Evolutionary conservation across 2,113 vertebrate species (phyloP).

Genomic region (Myrmophylax atrothorax): DNA sequence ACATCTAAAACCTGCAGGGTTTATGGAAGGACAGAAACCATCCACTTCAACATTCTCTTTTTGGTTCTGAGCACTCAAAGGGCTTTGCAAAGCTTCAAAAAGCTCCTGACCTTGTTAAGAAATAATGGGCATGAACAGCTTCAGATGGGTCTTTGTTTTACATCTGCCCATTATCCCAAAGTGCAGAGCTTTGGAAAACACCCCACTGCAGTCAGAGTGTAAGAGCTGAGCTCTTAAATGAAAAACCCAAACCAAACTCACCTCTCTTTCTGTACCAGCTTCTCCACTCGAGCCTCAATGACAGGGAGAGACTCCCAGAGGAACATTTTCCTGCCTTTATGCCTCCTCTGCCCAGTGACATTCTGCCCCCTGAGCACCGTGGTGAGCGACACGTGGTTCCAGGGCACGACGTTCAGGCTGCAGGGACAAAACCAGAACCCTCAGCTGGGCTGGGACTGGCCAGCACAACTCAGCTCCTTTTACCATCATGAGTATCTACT

Average conservation of each 20-base stretch:
- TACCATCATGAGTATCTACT: neutral
- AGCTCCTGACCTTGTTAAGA: neutral
- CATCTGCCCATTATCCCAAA: neutral
- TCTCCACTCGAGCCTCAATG: slow-evolving; percentile 72
- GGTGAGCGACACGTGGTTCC: slow-evolving; percentile 82
- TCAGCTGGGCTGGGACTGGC: too few species aligned
- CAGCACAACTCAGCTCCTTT: neutral
- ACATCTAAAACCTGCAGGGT: neutral
- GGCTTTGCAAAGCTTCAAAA: neutral
- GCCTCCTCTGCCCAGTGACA: slow-evolving; percentile 69
- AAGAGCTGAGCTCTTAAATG: neutral
- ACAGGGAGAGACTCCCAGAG: slow-evolving; percentile 76
- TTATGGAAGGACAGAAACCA: neutral
- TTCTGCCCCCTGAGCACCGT: slow-evolving; percentile 84
- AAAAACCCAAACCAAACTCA: slow-evolving; percentile 8
- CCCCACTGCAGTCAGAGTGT: neutral
- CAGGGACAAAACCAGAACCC: neutral
- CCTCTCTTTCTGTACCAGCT: slow-evolving; percentile 70
- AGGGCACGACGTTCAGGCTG: slow-evolving; percentile 77
- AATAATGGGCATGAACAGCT: neutral
- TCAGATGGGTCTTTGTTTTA: neutral
- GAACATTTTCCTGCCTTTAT: slow-evolving; percentile 73
- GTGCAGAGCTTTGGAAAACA: neutral
- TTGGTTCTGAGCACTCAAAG: neutral
- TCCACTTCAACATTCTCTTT: neutral